Conservation (phyloP, 2,113 vertebrate species). For the Aptenodytes patagonicus region DNA sequence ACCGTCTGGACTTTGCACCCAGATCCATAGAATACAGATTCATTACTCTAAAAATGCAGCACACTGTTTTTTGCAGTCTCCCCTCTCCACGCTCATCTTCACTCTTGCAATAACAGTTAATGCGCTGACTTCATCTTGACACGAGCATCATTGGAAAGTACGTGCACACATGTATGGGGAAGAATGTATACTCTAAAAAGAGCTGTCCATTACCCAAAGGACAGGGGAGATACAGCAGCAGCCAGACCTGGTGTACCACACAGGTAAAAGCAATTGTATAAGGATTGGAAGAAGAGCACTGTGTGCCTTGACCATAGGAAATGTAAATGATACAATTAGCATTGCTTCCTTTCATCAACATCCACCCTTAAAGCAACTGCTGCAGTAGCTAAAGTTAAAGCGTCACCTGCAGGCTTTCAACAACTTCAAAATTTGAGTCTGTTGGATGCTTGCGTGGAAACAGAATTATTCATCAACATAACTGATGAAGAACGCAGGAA, state of each 20-base stretch:
- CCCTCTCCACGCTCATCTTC: background rate
- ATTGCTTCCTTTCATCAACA: background rate
- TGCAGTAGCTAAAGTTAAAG: background rate
- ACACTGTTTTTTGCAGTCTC: background rate
- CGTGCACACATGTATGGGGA: no score
- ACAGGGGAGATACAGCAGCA: background rate
- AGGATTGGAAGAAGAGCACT: background rate
- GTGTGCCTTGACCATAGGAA: background rate
- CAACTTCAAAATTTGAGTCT: background rate
- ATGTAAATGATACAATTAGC: background rate
- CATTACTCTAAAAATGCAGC: background rate
- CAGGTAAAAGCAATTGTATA: rapidly evolving
- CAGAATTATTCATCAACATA: background rate
- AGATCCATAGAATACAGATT: background rate
- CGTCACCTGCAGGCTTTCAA: background rate
- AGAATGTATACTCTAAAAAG: background rate
- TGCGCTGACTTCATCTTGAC: background rate
- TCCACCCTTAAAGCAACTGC: background rate
- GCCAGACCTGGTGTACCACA: background rate
- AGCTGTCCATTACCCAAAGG: background rate
- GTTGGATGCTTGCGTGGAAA: background rate
- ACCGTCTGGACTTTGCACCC: background rate
- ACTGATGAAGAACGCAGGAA: background rate
- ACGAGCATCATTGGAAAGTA: background rate
- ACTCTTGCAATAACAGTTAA: background rate